Percentiles rank a stretch among this genome's conserved stretches.
Conservation (phyloP, 2,797 vertebrate species). For the Podarcis lilfordi region DNA sequence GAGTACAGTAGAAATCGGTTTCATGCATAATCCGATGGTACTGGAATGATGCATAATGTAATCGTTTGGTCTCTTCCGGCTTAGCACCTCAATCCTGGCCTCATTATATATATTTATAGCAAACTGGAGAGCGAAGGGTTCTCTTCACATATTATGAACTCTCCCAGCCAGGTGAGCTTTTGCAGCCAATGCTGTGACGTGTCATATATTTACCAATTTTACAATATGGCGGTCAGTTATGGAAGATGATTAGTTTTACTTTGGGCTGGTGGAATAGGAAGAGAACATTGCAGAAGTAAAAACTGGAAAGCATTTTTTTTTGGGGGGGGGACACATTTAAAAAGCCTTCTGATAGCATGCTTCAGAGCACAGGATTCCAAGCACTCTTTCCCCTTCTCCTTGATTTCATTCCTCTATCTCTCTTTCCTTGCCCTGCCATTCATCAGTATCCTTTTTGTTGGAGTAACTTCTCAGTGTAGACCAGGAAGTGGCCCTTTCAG, state of each 20-base stretch:
- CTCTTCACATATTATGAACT: background rate
- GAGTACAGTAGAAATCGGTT: conserved; percentile 43
- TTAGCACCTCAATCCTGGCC: conserved; percentile 13
- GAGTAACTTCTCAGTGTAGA: no score
- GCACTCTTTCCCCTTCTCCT: background rate
- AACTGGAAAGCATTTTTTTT: background rate
- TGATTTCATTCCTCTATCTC: no score
- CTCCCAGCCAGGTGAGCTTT: background rate
- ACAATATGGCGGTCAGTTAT: background rate
- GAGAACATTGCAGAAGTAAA: background rate
- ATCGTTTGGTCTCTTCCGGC: conserved; percentile 29
- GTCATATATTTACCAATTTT: background rate
- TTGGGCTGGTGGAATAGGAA: background rate
- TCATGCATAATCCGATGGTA: conserved; percentile 33
- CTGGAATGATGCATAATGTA: conserved; percentile 50
- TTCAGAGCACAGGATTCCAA: background rate
- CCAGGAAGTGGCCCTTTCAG: no score
- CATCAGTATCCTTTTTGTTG: no score
- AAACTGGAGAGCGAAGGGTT: background rate
- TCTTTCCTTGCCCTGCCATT: no score
- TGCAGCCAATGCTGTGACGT: background rate
- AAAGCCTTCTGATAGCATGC: background rate
- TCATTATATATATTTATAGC: background rate
- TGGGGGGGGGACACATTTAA: background rate
- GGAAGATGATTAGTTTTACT: background rate